phyloP scores from a whole-genome alignment of 2,797 vertebrate species.

The Cynopterus sphinx region DNA sequence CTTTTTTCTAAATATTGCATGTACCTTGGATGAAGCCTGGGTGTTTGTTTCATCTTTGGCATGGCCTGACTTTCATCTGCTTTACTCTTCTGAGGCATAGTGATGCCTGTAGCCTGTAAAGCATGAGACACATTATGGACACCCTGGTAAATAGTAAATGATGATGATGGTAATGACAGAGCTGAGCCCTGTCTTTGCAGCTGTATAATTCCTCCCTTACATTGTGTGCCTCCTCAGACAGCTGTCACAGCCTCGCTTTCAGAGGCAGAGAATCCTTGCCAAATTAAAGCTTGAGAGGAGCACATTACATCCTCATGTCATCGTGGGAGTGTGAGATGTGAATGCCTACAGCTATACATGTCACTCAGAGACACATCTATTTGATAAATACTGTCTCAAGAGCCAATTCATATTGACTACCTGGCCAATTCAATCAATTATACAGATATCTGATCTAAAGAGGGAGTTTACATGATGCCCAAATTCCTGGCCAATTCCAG shows the following conservation, averaged over 20 bases:
- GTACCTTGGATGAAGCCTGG: background rate
- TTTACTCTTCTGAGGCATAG: background rate
- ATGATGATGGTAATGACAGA: background rate
- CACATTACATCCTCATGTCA: slow-evolving; percentile 8
- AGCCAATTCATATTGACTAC: slow-evolving; percentile 44
- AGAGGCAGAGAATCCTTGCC: slow-evolving; percentile 49
- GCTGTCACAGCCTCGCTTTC: slow-evolving; percentile 56
- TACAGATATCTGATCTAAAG: background rate
- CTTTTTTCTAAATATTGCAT: background rate
- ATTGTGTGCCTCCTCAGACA: background rate
- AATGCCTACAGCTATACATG: background rate
- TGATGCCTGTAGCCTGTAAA: background rate
- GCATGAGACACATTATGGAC: background rate
- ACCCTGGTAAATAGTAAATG: slow-evolving; percentile 57
- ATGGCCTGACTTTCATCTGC: background rate
- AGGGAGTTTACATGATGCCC: background rate
- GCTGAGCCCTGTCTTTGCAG: slow-evolving; percentile 5
- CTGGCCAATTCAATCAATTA: background rate
- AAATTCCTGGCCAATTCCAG: background rate
- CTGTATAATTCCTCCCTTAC: background rate
- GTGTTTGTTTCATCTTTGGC: background rate
- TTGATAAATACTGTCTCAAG: slow-evolving; percentile 64
- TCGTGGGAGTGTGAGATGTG: background rate
- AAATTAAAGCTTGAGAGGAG: slow-evolving; percentile 60
- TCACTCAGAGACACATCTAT: slow-evolving; percentile 36